Evolutionary conservation across 1,140 invertebrate genomes (phyloP), one percentile per base, ranked within the genome.

Genomic region (Sipha flava): DNA sequence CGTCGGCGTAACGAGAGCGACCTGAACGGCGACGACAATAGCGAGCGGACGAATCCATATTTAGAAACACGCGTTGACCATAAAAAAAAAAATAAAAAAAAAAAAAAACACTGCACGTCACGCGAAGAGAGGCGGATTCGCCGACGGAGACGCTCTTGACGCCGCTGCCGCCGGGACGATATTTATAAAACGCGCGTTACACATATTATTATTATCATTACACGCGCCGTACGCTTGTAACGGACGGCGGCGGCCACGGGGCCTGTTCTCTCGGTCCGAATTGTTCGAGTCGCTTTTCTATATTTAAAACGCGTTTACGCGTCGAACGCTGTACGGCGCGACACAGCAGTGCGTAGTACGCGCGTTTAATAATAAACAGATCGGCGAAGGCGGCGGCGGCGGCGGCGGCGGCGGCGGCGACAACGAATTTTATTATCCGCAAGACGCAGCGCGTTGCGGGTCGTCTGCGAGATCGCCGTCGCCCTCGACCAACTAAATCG

Each of bases 281-380:
- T 66, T n/a, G 62, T 21, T 21, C 14, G 64, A 43, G 37, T 66
- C 64, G 64, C 10, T 23, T 66, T 37, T 66, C 40, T 66, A 40
- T 66, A 66, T 66, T n/a, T n/a, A n/a, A 66, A 64, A 64, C 31
- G 29, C 23, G 23, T 37, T n/a, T n/a, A n/a, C n/a, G n/a, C n/a
- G n/a, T n/a, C n/a, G 29, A n/a, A 5, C 23, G 18, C 4, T 18
- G 59, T 31, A 34, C 34, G 9, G 16, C 2, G 31, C 59, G 26
- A n/a, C n/a, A n/a, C n/a, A n/a, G n/a, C n/a, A n/a, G n/a, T n/a
- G n/a, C n/a, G n/a, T n/a, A n/a, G n/a, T 34, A 37, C 21, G 34
- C 34, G 18, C 37, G 62, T 66, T 66, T 66, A 66, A 66, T 66
- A 66, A 66, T 66, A 66, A 66, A 66, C 43, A 14, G 34, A 62